Conservation (phyloP, 2,113 vertebrate species). For the Agelaius phoeniceus region DNA sequence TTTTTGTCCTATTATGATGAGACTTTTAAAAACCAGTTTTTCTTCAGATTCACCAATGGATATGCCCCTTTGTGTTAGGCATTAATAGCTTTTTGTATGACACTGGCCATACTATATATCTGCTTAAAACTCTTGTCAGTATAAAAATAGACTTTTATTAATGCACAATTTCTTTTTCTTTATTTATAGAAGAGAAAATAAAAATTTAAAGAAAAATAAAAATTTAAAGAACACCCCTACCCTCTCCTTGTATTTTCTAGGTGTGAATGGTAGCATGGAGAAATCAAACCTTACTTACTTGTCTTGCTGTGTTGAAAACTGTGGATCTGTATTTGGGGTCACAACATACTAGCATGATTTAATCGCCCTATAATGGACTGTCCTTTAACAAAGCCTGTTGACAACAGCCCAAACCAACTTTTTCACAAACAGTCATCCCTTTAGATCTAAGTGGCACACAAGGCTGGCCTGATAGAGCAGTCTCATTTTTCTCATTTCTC, state of each 20-base stretch:
- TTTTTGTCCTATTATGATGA: neutral
- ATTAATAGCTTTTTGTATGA: neutral
- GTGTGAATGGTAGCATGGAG: neutral
- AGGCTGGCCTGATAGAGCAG: neutral
- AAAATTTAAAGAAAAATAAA: neutral
- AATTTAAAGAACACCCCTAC: neutral
- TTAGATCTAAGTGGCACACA: neutral
- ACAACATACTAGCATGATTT: neutral
- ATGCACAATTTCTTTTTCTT: neutral
- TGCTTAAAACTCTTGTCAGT: neutral
- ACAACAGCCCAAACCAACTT: neutral
- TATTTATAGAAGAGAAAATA: neutral
- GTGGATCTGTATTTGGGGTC: neutral
- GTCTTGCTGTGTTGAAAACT: neutral
- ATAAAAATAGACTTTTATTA: neutral
- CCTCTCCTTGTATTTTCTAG: neutral
- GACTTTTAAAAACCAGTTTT: neutral
- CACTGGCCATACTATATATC: neutral
- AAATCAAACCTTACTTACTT: neutral
- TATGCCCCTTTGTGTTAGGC: neutral
- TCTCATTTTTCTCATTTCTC: neutral
- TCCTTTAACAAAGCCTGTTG: neutral
- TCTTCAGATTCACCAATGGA: neutral
- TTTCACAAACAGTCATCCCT: neutral
- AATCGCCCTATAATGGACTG: neutral